Conservation (phyloP, 1,140 invertebrate genomes). For the Trachymyrmex cornetzi region DNA sequence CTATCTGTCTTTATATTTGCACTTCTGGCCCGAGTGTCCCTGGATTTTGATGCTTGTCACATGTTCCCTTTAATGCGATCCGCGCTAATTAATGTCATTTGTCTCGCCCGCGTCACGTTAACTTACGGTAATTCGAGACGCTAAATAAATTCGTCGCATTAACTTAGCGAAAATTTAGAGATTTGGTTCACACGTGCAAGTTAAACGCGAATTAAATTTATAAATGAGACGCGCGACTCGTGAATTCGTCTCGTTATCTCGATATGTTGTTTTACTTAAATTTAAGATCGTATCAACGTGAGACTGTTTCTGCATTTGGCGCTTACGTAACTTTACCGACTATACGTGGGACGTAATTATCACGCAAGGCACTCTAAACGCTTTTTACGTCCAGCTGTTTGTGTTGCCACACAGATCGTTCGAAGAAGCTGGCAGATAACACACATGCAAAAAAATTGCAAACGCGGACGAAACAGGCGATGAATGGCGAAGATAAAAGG, state of each 20-base stretch:
- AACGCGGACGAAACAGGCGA: not conserved
- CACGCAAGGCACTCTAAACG: not conserved
- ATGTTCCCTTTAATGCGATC: no score
- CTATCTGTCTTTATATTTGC: not conserved
- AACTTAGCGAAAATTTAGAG: conserved; percentile 34
- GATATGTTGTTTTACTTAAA: not conserved
- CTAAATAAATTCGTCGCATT: conserved; percentile 39
- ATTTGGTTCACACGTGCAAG: not conserved
- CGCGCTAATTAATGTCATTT: conserved; percentile 46
- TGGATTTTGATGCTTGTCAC: not conserved
- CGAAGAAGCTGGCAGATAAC: not conserved
- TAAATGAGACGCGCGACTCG: not conserved
- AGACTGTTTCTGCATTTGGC: not conserved
- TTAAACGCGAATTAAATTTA: conserved; percentile 32
- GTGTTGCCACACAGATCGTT: not conserved
- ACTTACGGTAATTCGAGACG: conserved; percentile 34
- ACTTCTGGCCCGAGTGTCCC: not conserved
- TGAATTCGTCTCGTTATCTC: conserved; percentile 35
- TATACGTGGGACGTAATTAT: conserved; percentile 13
- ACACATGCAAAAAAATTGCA: not conserved
- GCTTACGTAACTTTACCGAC: not conserved
- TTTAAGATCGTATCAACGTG: not conserved
- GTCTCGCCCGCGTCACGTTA: conserved; percentile 9
- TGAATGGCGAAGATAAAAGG: no score
- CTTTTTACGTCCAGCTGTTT: not conserved